Evolutionary conservation across 2,113 vertebrate genomes (phyloP).

Genomic region (Daboia siamensis): DNA sequence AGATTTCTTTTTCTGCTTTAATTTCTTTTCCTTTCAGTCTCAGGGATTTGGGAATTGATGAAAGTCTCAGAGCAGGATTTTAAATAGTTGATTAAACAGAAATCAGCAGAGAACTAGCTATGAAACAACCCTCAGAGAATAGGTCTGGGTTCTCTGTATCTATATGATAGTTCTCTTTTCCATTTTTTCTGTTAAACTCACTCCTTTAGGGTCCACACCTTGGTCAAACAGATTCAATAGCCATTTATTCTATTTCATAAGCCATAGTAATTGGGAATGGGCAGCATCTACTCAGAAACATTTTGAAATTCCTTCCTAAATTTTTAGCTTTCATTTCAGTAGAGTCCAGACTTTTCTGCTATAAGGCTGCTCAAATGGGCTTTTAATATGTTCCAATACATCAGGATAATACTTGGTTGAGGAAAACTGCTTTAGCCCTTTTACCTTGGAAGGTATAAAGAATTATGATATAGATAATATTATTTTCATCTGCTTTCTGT

Average conservation of each 20-base stretch:
- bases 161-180: background rate
- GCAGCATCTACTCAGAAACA: background rate
- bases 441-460: background rate
- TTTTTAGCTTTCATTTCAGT: background rate
- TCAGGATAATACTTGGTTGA: background rate
- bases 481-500: background rate
- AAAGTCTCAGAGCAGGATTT: conserved; percentile 26
- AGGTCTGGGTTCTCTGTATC: conserved; percentile 16
- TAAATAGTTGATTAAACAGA: conserved; percentile 59
- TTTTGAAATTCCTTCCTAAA: background rate
- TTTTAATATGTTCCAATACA: background rate
- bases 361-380: background rate
- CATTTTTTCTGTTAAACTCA: background rate
- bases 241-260: background rate
- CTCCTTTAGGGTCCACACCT: background rate
- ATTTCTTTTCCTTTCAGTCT: conserved; percentile 7
- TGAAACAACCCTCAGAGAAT: conserved; percentile 18
- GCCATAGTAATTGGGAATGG: background rate
- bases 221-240: background rate
- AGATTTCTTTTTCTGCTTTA: background rate
- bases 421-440: background rate
- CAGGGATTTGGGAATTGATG: conserved; percentile 34
- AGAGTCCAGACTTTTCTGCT: background rate
- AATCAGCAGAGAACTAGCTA: conserved; percentile 31
- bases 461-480: background rate